Base-by-base conservation (phyloP, 2,797 vertebrate species). In the Sylvia borin region DNA sequence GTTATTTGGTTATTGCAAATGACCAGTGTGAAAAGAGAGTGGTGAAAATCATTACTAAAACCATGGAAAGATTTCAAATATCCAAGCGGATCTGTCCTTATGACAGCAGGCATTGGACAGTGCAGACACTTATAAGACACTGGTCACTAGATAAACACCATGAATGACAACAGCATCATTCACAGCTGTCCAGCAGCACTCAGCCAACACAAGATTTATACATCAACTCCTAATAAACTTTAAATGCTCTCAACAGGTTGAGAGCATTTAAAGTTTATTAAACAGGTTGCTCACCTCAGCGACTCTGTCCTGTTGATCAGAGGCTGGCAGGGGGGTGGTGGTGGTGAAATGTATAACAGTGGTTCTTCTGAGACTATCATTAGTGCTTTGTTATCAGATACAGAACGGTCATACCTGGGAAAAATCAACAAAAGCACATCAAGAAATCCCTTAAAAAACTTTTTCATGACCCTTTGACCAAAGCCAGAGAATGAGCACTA, bases 281-380 rank as follows among this genome's bases (percentile, higher is more conserved):
- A 36, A 36, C 36, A 36, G 36, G 27, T 58, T 91, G 95, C 98
- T 98, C 88, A 99, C 99, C 99, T 98, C 48, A 99, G 98, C 2
- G 99, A 99, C 94, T 99, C 99, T 70, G 99, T 99, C 85, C 98
- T 98, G 96, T 99, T 99, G 75, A 99, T 97, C 48, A 98, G 93
- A 43, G 99, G 99, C 92, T 97, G 98, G 94, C 99, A 99, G 14
- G 97, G 97, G 11, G 98, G 98, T 6, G 96, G 92, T 21, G 98
- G 98, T 13, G 98, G 97, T 21, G 98, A 97, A 83, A 98, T 97
- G 93, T 99, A 98, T 53, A 99, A 97, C 64, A 99, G 36, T 9
- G 98, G 98, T 29, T 98, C 98, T 93, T 99, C 98, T 40, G 98
- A 99, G 58, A 99, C 98, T 94, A 99, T 98, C 98, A 99, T 99